Base-by-base conservation (phyloP, 2,113 vertebrate genomes). In the Odocoileus hemionus region DNA sequence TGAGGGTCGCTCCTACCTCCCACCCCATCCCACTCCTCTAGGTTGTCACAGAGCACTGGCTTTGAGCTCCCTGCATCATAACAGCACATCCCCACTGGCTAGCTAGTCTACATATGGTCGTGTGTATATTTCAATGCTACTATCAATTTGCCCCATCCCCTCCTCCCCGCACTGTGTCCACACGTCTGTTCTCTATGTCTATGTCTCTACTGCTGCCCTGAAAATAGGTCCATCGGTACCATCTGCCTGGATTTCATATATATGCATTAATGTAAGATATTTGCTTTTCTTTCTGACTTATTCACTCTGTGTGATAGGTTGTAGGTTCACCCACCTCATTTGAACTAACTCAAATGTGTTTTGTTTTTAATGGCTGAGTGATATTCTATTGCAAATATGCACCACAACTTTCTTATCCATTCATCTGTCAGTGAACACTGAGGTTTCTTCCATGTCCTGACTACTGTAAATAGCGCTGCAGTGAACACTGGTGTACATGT, bases 201-300 rank as follows among this genome's bases (percentile, higher is more conserved):
- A 0, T 11, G 23, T 26, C 70, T 43, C 70, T 14, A 4, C 39
- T 26, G 39, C 70, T 26, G 23, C 70, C 70, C 23, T 76, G 39
- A 5, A 43, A 13, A 26, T 15, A 14, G 70, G 6, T 15, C 26
- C 36, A 15, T 25, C 1, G 0, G 70, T 43, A 25, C 70, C 70
- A 43, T 43, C 39, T 6, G 0, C 23, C 70, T 76, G 12, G 70
- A 76, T 43, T 26, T 43, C 70, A 43, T 26, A 43, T 26, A 76
- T 14, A 43, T 43, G 21, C 11, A 0, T 43, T 74, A 74, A 74
- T 7, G 21, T 25, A 25, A 0, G 0, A 76, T 14, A 76, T 43
- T 76, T 43, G 39, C 70, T 43, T 76, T 13, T 43, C 39, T 76
- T 76, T 43, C 70, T 76, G 39, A 76, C 39, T 43, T 76, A 25